Conservation (phyloP, 1,140 invertebrate species). For the Tetramorium simillimum region DNA sequence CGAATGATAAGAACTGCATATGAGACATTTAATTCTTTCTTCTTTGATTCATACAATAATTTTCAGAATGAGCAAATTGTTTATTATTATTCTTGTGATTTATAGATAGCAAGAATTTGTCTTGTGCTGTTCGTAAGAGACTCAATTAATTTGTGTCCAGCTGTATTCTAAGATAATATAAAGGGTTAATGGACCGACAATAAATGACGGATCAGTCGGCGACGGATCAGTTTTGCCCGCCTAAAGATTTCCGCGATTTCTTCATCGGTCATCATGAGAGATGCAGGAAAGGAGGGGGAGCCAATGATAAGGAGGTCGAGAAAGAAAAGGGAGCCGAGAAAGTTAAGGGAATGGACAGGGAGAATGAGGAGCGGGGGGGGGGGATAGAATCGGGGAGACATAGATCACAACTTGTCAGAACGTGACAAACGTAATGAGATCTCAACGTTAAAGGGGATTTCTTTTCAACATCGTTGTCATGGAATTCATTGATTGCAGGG, state of each 20-base stretch:
- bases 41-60: slow-evolving; percentile 21
- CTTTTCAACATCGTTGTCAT: slow-evolving; percentile 39
- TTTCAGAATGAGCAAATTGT: slow-evolving; percentile 42
- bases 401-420: slow-evolving; percentile 49
- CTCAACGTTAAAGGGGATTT: slow-evolving; percentile 34
- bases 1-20: slow-evolving; percentile 5
- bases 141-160: slow-evolving; percentile 30
- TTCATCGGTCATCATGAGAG: slow-evolving; percentile 64
- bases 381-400: not conserved
- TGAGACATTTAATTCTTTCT: slow-evolving; percentile 6
- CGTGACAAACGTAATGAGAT: slow-evolving; percentile 42
- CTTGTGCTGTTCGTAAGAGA: slow-evolving; percentile 13
- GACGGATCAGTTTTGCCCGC: slow-evolving; percentile 77
- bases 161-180: slow-evolving; percentile 15
- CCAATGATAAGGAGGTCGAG: not conserved
- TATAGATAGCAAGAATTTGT: slow-evolving; percentile 7
- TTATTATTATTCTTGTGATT: slow-evolving; percentile 21
- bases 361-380: not conserved
- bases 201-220: slow-evolving; percentile 77
- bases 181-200: slow-evolving; percentile 54
- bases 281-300: not conserved
- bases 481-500: slow-evolving; percentile 80
- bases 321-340: not conserved
- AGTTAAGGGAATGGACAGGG: not conserved
- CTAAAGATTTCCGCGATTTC: slow-evolving; percentile 77